phyloP scores from a whole-genome alignment of 1,140 invertebrate genomes.

The Habropoda laboriosa region DNA sequence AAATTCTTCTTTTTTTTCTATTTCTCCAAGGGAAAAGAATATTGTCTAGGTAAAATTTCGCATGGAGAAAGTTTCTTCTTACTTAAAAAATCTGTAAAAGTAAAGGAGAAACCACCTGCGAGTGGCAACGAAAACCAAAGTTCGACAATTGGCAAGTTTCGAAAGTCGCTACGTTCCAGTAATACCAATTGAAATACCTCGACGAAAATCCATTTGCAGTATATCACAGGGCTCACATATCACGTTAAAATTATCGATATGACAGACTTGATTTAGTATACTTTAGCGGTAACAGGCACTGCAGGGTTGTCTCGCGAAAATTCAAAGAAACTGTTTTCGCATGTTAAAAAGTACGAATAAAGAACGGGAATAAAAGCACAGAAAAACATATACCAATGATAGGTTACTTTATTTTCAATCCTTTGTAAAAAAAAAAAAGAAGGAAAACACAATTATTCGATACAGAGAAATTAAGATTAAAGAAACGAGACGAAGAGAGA shows the following conservation, averaged over 20 bases:
- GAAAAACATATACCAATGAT: neutral
- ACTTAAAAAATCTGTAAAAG: neutral
- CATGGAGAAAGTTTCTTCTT: neutral
- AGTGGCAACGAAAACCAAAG: constrained; percentile 7
- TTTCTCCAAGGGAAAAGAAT: neutral
- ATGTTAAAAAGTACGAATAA: fast-evolving
- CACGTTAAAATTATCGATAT: constrained; percentile 41
- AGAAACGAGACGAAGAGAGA: neutral
- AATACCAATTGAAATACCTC: constrained; percentile 25
- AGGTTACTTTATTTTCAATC: too few relatives aligned
- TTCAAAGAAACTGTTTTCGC: neutral
- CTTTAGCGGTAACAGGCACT: neutral
- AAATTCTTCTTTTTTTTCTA: neutral
- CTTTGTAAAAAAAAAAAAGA: neutral
- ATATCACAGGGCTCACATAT: constrained; percentile 19
- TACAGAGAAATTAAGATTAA: neutral
- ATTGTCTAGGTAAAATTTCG: neutral
- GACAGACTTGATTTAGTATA: constrained; percentile 8
- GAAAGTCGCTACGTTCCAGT: neutral
- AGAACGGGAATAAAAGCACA: too few relatives aligned
- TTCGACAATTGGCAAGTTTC: constrained; percentile 22
- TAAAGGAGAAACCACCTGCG: constrained; percentile 8
- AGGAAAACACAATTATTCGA: neutral
- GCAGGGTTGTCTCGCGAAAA: neutral
- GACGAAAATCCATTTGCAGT: constrained; percentile 46